Base-by-base conservation (phyloP, 2,888 invertebrate species). In the Diarsia mendica region DNA sequence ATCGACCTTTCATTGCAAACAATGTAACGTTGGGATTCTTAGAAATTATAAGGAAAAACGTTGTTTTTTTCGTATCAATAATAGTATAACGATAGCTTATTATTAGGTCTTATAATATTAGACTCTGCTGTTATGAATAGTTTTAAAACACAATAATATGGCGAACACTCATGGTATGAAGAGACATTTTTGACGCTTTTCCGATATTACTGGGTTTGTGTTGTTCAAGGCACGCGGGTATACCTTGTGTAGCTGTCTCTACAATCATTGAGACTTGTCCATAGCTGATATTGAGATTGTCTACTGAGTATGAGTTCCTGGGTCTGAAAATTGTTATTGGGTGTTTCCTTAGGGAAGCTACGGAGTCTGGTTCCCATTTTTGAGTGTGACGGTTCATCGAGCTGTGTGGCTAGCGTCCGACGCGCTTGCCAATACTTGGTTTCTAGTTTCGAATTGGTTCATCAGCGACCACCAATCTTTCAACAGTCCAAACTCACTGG, bases 231-330 rank as follows among this genome's bases (percentile, higher is more conserved):
- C 4, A 33, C 18, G 60, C 18, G 18, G 33, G 18, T 60, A 9
- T 33, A 18, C 18, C 3, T 28, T 3, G 15, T 5, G 0, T n/a
- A 1, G 1, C 0, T 8, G 13, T 28, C 23, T 39, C 5, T 8
- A 39, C 39, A 39, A 39, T 39, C 4, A 3, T 39, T 39, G 39
- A 5, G 5, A 39, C 33, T 33, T 33, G 33, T 33, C 33, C 33
- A 3, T 33, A 33, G n/a, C n/a, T 33, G 2, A 33, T 33, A 33
- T 33, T 33, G 33, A 33, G 33, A 33, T 33, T 2, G 33, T 33
- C 33, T 33, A 4, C 33, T 33, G 33, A 33, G 33, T 2, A 33
- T 33, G 33, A 33, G 33, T 2, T 33, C 33, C 4, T 33, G 3
- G 33, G 33, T 33, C 4, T 33, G 4, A 33, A 33, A 33, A 33